phyloP scores from a whole-genome alignment of 2,797 vertebrate species.

The Microchirus variegatus region DNA sequence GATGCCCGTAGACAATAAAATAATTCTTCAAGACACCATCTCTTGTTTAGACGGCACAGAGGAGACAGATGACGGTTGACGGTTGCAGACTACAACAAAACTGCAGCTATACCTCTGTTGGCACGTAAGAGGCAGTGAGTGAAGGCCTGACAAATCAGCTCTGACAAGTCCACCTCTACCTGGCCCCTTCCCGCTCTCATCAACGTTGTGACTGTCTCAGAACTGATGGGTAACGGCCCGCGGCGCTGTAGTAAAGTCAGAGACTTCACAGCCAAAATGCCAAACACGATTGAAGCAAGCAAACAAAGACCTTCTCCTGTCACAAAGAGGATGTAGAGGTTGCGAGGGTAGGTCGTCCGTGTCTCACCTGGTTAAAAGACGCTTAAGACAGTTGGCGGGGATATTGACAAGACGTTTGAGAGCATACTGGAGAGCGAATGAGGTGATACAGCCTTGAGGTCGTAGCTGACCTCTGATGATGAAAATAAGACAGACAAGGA shows the following conservation, averaged over 20 bases:
- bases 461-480: slow-evolving; percentile 19
- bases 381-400: slow-evolving; percentile 37
- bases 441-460: slow-evolving; percentile 26
- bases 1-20: slow-evolving; percentile 55
- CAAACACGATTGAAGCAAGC: slow-evolving; percentile 49
- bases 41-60: slow-evolving; percentile 55
- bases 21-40: slow-evolving; percentile 39
- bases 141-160: slow-evolving; percentile 60
- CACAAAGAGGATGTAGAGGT: slow-evolving; percentile 41
- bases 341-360: slow-evolving; percentile 22
- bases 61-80: slow-evolving; percentile 51
- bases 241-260: slow-evolving; percentile 22
- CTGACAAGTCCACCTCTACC: slow-evolving; percentile 70
- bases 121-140: slow-evolving; percentile 50
- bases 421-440: slow-evolving; percentile 8
- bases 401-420: slow-evolving; percentile 16
- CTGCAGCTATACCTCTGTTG: slow-evolving; percentile 43
- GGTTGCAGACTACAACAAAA: slow-evolving; percentile 38
- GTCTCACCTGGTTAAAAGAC: slow-evolving; percentile 77
- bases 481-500: slow-evolving; percentile 25
- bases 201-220: slow-evolving; percentile 27
- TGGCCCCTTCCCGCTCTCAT: slow-evolving; percentile 60
- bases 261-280: slow-evolving; percentile 50
- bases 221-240: slow-evolving; percentile 58
- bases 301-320: slow-evolving; percentile 42